Percentiles rank a stretch among this genome's conserved stretches.
Evolutionary conservation across 2,113 vertebrate genomes (phyloP).

Genomic region (Zosterops japonicus): DNA sequence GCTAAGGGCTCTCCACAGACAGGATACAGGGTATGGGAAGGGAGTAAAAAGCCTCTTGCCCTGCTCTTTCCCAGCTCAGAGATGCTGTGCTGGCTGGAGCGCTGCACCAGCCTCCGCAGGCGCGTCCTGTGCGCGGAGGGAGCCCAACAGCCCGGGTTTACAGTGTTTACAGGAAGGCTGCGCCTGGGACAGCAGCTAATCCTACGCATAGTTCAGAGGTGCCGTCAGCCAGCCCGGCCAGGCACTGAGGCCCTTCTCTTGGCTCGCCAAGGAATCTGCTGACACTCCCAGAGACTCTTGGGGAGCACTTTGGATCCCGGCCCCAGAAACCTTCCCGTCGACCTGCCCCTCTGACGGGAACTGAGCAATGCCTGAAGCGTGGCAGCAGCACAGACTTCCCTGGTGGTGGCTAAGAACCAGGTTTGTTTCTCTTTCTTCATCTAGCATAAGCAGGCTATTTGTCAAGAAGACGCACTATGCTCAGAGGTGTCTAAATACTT

Average conservation of each 20-base stretch:
- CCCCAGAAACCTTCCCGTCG: neutral
- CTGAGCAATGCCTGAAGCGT: neutral
- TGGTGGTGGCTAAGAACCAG: neutral
- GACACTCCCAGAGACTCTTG: conserved; percentile 14
- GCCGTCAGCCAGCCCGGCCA: neutral
- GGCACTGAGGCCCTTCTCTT: neutral
- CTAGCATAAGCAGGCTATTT: neutral
- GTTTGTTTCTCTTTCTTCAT: neutral
- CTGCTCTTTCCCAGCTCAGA: neutral
- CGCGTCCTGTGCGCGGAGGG: rapidly evolving
- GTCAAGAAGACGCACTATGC: neutral
- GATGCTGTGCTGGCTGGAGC: rapidly evolving
- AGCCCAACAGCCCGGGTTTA: rapidly evolving
- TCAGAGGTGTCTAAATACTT: neutral
- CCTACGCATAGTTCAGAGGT: neutral
- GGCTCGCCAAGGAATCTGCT: neutral
- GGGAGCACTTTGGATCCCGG: neutral
- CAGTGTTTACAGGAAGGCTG: neutral
- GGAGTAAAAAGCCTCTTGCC: neutral
- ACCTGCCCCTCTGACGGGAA: conserved; percentile 43
- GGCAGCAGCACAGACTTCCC: neutral
- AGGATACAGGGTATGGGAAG: neutral
- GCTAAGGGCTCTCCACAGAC: conserved; percentile 25
- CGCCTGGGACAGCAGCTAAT: neutral
- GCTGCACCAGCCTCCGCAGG: neutral